Percentiles rank a stretch among this genome's conserved stretches.
phyloP scores from a whole-genome alignment of 2,888 invertebrate species.

The Cetonia aurata region DNA sequence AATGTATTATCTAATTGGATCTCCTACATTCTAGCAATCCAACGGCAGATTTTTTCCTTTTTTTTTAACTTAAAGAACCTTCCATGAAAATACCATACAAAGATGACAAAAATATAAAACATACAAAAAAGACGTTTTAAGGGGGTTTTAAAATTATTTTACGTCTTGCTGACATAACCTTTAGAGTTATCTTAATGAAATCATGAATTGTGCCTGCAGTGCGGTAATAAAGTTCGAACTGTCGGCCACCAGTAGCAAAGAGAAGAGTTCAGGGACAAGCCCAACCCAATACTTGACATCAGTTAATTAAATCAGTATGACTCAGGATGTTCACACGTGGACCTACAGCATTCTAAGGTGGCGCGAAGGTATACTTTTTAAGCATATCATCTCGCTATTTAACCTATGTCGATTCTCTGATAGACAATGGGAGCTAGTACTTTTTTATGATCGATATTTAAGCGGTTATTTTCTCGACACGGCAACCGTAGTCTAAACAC shows the following conservation, averaged over 20 bases:
- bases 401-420: conserved; percentile 31
- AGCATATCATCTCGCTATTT: conserved; percentile 39
- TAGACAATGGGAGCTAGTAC: conserved; percentile 24
- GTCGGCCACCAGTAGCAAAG: conserved; percentile 42
- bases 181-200: conserved; percentile 51
- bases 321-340: conserved; percentile 45
- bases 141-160: conserved; percentile 45
- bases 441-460: no score
- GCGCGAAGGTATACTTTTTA: conserved; percentile 11
- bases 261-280: conserved; percentile 43
- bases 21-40: background rate
- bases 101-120: conserved; percentile 2
- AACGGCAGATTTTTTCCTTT: background rate
- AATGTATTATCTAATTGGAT: conserved; percentile 2
- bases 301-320: conserved; percentile 50
- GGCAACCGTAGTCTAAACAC: background rate
- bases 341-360: conserved; percentile 2
- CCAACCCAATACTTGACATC: conserved; percentile 49
- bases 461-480: background rate
- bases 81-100: background rate
- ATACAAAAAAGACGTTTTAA: conserved; percentile 32
- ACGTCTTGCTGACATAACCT: conserved; percentile 41
- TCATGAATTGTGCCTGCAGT: conserved; percentile 45
- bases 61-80: conserved; percentile 11
- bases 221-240: conserved; percentile 46